A percentile compares a stretch with the other conserved stretches of the same genome.
Evolutionary conservation across 2,888 invertebrate species (phyloP).

Genomic region (Oxycera nigricornis): DNA sequence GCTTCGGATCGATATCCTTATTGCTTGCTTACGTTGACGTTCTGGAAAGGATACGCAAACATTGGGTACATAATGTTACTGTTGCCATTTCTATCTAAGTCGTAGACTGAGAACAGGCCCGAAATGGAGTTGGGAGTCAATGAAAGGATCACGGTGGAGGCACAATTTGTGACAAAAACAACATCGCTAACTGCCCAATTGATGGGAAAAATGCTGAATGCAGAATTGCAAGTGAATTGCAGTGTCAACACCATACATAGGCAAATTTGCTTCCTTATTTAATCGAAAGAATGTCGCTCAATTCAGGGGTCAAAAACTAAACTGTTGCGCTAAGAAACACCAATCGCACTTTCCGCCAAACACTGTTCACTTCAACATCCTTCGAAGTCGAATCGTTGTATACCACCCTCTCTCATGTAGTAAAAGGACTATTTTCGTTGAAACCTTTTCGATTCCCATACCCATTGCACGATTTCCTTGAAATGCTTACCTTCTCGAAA

Average conservation of each 20-base stretch:
- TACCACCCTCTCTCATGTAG: background rate
- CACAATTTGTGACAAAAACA: conserved; percentile 21
- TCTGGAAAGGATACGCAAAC: conserved; percentile 40
- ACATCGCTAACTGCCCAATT: too few relatives aligned
- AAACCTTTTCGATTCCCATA: background rate
- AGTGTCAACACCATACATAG: too few relatives aligned
- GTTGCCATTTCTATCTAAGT: conserved; percentile 18
- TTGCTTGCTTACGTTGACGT: conserved; percentile 40
- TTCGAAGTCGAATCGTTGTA: background rate
- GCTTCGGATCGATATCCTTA: conserved; percentile 39
- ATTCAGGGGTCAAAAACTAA: too few relatives aligned
- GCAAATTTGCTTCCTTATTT: too few relatives aligned
- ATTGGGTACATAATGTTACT: conserved; percentile 38
- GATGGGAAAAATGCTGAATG: too few relatives aligned
- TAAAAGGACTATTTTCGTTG: background rate
- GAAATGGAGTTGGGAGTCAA: conserved; percentile 7
- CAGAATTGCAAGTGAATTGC: too few relatives aligned
- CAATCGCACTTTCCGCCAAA: too few relatives aligned
- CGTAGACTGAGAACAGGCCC: conserved; percentile 2
- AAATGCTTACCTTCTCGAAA: background rate
- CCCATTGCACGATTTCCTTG: background rate
- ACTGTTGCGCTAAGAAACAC: too few relatives aligned
- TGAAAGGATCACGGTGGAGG: background rate
- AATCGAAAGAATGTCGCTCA: too few relatives aligned
- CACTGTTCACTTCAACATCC: too few relatives aligned